Evolutionary conservation across 2,797 vertebrate species (phyloP).

Genomic region (Picus viridis): DNA sequence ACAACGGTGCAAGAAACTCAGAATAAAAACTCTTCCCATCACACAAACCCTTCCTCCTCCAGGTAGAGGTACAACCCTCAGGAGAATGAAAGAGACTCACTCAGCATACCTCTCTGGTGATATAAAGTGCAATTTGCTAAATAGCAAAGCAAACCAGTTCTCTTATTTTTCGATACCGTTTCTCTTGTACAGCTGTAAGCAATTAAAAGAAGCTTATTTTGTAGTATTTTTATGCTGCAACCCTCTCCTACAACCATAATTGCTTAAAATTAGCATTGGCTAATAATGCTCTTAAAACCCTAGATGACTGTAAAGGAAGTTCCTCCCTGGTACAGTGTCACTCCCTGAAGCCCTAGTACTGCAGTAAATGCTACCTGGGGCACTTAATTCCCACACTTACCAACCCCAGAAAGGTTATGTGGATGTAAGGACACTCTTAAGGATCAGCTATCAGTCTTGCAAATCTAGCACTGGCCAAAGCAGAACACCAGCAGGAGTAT

Average conservation of each 20-base stretch:
- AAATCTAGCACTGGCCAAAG: neutral
- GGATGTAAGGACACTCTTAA: neutral
- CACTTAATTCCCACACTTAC: neutral
- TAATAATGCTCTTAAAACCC: neutral
- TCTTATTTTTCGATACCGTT: neutral
- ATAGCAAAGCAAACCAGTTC: neutral
- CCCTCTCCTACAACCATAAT: neutral
- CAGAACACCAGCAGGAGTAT: neutral
- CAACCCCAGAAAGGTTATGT: neutral
- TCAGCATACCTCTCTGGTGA: neutral
- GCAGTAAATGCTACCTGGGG: fast-evolving
- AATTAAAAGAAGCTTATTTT: constrained; percentile 37
- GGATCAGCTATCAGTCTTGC: neutral
- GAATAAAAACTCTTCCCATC: constrained; percentile 18
- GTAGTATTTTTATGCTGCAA: neutral
- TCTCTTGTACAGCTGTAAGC: neutral
- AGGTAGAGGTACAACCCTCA: neutral
- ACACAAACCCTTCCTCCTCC: neutral
- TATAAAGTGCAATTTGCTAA: neutral
- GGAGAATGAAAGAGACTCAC: neutral
- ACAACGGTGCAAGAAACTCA: neutral
- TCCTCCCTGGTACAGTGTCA: fast-evolving
- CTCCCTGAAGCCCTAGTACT: neutral
- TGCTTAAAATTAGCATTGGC: constrained; percentile 23
- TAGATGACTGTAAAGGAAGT: neutral